Evolutionary conservation across 2,113 vertebrate genomes (phyloP).

Genomic region (Hemiprocne comata): DNA sequence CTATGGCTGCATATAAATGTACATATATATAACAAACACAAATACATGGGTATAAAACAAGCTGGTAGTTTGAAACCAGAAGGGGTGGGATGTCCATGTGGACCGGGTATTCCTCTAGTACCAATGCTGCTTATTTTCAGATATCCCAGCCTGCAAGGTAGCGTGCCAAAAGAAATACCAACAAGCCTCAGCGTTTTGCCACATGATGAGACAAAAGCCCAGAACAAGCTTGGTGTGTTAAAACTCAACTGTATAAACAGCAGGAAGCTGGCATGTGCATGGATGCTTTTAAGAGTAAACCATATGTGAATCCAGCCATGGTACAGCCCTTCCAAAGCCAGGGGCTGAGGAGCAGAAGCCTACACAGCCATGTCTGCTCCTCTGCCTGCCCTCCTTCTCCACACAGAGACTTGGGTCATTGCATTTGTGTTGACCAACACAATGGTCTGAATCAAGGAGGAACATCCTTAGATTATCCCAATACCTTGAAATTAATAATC

Average conservation of each 20-base stretch:
- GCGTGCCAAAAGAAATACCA: constrained; percentile 12
- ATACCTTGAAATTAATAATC: background rate
- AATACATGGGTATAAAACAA: background rate
- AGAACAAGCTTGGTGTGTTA: background rate
- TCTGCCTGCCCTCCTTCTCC: background rate
- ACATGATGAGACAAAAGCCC: constrained; percentile 24
- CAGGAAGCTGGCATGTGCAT: background rate
- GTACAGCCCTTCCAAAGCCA: background rate
- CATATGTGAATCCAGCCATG: background rate
- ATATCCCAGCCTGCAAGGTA: rapidly evolving
- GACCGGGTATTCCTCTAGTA: background rate
- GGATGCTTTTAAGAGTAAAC: background rate
- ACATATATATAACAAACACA: background rate
- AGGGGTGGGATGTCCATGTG: background rate
- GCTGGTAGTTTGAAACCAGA: background rate
- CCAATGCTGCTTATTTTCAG: background rate
- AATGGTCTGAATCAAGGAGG: background rate
- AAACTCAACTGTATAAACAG: constrained; percentile 35
- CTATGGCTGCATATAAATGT: background rate
- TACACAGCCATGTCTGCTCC: background rate
- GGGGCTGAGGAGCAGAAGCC: background rate
- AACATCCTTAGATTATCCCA: background rate
- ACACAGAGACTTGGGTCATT: rapidly evolving
- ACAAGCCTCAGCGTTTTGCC: background rate
- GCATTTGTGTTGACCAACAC: background rate